Percentiles rank a stretch among this genome's conserved stretches.
Conservation (phyloP, 2,888 invertebrate genomes). For the Allolobophora icterica region DNA sequence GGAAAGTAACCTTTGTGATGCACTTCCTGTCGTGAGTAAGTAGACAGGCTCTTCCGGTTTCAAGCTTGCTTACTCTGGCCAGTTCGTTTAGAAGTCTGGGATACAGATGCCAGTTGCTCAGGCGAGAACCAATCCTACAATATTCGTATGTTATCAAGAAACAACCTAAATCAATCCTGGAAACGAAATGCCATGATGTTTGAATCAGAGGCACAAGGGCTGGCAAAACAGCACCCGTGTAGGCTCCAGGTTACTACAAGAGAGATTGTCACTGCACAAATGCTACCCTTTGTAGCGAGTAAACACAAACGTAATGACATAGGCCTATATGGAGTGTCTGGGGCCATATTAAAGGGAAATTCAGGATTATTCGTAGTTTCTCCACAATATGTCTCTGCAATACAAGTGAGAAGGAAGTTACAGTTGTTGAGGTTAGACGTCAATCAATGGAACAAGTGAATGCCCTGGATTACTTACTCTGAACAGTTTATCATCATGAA, state of each 20-base stretch:
- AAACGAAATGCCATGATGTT: neutral
- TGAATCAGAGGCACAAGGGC: neutral
- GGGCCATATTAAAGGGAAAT: too few species aligned
- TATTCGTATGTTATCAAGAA: neutral
- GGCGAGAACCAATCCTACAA: constrained; percentile 67
- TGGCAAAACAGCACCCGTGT: neutral
- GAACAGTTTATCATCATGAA: too few species aligned
- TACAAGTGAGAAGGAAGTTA: too few species aligned
- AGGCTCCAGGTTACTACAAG: neutral
- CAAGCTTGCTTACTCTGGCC: constrained; percentile 66
- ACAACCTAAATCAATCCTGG: neutral
- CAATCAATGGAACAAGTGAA: too few species aligned
- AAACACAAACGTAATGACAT: neutral
- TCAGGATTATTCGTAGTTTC: too few species aligned
- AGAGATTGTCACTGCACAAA: neutral
- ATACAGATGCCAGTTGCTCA: constrained; percentile 69
- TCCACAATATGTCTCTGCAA: too few species aligned
- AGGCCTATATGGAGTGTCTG: too few species aligned
- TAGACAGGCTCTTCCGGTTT: constrained; percentile 68
- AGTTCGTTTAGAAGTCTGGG: constrained; percentile 68
- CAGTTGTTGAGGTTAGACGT: too few species aligned
- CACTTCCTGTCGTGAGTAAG: constrained; percentile 64
- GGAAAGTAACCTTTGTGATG: constrained; percentile 55
- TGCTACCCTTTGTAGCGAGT: neutral
- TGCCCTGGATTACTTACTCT: too few species aligned